A percentile compares a stretch with the other conserved stretches of the same genome.
phyloP scores from a whole-genome alignment of 2,888 invertebrate genomes.

The Zygogramma bicolorata region DNA sequence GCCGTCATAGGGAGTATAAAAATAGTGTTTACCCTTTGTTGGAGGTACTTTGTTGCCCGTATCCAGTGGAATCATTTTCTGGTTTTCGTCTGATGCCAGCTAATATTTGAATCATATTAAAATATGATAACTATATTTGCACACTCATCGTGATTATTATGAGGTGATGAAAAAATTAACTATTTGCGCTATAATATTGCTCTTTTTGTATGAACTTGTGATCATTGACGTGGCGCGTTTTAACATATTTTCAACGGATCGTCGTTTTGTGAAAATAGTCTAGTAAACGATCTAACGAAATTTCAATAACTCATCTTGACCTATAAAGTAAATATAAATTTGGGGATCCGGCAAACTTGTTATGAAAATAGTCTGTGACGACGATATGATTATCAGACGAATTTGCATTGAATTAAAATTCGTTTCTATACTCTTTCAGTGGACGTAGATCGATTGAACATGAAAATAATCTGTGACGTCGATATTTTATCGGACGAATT shows the following conservation, averaged over 20 bases:
- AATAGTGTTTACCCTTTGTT: too few species aligned
- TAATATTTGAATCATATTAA: too few species aligned
- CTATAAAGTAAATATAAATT: not conserved
- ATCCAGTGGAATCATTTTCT: too few species aligned
- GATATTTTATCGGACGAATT: too few species aligned
- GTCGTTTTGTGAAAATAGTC: not conserved
- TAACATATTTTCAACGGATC: not conserved
- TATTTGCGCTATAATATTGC: too few species aligned
- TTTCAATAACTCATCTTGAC: slow-evolving; percentile 2
- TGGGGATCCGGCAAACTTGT: not conserved
- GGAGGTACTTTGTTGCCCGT: too few species aligned
- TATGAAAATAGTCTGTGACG: slow-evolving; percentile 6
- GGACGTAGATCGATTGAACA: not conserved
- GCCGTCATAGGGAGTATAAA: too few species aligned
- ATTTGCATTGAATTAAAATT: not conserved
- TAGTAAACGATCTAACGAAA: not conserved
- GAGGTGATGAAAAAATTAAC: too few species aligned
- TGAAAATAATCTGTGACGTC: too few species aligned
- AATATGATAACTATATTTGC: too few species aligned
- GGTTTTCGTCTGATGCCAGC: too few species aligned
- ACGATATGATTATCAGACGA: not conserved
- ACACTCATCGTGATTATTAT: too few species aligned
- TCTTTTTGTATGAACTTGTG: not conserved
- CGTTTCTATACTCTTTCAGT: not conserved
- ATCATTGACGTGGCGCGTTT: not conserved